Evolutionary conservation across 2,888 invertebrate genomes (phyloP).

Genomic region (Rhorus exstirpatorius): DNA sequence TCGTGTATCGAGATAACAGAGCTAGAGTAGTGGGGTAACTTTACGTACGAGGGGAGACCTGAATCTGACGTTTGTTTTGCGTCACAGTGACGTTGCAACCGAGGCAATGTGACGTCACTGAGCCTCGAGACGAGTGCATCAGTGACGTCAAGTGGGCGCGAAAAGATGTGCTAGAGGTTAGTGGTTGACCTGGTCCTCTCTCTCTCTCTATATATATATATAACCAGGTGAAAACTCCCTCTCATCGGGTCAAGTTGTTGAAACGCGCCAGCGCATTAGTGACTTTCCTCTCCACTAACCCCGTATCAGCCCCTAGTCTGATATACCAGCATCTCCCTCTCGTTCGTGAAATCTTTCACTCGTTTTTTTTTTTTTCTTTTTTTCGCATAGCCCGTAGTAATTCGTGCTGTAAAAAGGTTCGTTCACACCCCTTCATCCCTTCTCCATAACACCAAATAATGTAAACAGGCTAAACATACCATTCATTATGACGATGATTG

Average conservation of each 20-base stretch:
- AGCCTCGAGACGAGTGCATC: constrained; percentile 49
- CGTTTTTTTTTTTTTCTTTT: too few relatives aligned
- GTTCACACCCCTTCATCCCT: not conserved
- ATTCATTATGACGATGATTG: constrained; percentile 1
- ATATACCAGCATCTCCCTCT: not conserved
- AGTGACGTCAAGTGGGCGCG: constrained; percentile 56
- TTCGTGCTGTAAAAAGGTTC: constrained; percentile 26
- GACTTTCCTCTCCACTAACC: not conserved
- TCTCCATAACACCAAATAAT: not conserved
- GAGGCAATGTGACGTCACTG: constrained; percentile 53
- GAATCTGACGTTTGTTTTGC: constrained; percentile 30
- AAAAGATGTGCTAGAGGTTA: constrained; percentile 3
- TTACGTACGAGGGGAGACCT: constrained; percentile 24
- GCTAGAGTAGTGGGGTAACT: not conserved
- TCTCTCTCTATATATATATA: constrained; percentile 6
- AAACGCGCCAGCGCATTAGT: constrained; percentile 42
- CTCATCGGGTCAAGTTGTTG: constrained; percentile 47
- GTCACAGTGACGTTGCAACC: constrained; percentile 38
- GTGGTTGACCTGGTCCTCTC: constrained; percentile 19
- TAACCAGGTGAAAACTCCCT: constrained; percentile 41
- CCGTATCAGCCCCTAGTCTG: not conserved
- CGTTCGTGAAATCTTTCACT: too few relatives aligned
- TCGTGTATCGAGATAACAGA: constrained; percentile 2
- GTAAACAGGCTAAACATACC: not conserved
- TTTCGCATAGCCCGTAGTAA: constrained; percentile 31